phyloP scores from a whole-genome alignment of 2,797 vertebrate species.

The Aldrovandia affinis region DNA sequence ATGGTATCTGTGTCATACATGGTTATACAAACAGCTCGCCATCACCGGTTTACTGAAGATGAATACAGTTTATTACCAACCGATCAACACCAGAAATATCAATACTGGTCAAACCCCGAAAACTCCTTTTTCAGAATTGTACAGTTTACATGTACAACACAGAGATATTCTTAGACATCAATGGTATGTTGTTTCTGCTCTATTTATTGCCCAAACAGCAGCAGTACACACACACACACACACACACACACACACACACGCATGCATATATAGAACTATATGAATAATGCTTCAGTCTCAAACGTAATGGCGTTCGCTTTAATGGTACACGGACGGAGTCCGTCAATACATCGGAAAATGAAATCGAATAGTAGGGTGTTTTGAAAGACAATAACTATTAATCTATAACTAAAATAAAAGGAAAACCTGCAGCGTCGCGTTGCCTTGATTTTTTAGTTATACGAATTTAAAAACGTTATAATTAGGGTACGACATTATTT shows the following conservation, averaged over 20 bases:
- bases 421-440: no score
- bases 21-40: neutral
- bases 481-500: no score
- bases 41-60: neutral
- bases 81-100: neutral
- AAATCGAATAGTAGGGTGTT: no score
- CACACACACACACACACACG: neutral
- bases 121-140: neutral
- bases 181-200: neutral
- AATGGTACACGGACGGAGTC: no score
- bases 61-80: neutral
- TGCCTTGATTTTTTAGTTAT: no score
- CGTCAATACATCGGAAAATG: no score
- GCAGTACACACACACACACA: neutral
- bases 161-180: neutral
- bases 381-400: no score
- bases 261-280: neutral
- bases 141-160: neutral
- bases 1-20: neutral
- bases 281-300: neutral
- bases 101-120: neutral
- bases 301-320: neutral
- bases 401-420: no score
- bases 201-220: neutral
- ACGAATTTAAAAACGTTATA: no score